Base-by-base conservation (phyloP, 2,113 vertebrate genomes). In the Cyanocitta stelleri region DNA sequence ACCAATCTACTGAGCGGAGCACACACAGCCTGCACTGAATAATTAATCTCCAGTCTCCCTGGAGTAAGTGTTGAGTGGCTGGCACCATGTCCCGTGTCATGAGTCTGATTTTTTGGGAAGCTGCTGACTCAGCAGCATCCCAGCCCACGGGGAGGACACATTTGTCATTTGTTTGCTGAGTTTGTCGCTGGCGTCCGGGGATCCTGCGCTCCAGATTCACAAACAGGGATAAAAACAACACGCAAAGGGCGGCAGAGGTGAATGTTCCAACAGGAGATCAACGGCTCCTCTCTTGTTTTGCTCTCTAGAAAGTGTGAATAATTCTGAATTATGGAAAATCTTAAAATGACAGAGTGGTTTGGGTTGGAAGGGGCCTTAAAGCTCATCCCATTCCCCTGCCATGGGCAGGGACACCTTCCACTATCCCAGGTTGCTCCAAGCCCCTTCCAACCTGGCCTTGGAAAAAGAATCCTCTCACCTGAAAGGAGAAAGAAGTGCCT, bases 41-140 rank as follows among this genome's bases (percentile, higher is more conserved):
- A 62, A 46, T 39, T 84, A 21, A 54, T 54, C 68, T 41, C 11
- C 33, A 33, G 2, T 5, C 10, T 51, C 59, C 67, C 66, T 37
- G 5, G 29, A 62, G 51, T 30, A 55, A 52, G 30, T 15, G 10
- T 41, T 4, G 14, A 68, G 80, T 37, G 59, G 74, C 29, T 32
- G 81, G 78, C 75, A 46, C 95, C 35, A 54, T 66, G 95, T 91
- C 93, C 94, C 5, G 1, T 87, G 76, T 54, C 56, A 9, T 23
- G 39, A 21, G 49, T 33, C 79, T 92, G 87, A n/a, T 82, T 95
- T 96, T 92, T 22, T 62, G 22, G 69, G 86, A 37, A 81, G 61
- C 51, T 85, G 92, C 97, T 95, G 92, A 33, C 69, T 32, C 33
- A 86, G 93, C 85, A 88, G 54, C 46, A 23, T 88, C 87, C 88